These are phyloP conservation scores for Volucella zonaria DNA, from an alignment of 2,888 invertebrate species.

Conservation along the genomic window DNA sequence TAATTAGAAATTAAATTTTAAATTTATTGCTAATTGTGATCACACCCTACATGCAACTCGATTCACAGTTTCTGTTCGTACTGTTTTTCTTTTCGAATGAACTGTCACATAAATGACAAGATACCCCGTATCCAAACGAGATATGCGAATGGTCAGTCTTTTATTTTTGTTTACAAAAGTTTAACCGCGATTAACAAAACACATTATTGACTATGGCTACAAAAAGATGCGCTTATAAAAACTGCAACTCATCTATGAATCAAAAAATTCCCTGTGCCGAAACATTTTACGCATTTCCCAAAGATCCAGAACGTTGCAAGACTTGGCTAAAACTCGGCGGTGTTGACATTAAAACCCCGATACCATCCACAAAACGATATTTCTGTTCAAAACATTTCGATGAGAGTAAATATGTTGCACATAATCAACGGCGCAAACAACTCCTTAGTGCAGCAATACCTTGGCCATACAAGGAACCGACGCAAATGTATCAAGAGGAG, in stretches of 20 bases:
- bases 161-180: no score
- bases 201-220: constrained; percentile 47
- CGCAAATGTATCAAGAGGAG: background rate
- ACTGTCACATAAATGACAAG: no score
- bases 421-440: constrained; percentile 76
- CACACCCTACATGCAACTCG: no score
- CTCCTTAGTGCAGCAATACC: constrained; percentile 79
- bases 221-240: constrained; percentile 76
- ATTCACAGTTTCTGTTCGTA: no score
- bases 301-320: constrained; percentile 76
- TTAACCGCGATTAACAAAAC: background rate
- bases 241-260: constrained; percentile 75
- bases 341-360: constrained; percentile 66
- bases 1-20: no score
- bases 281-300: constrained; percentile 79
- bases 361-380: constrained; percentile 69
- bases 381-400: constrained; percentile 81
- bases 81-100: no score
- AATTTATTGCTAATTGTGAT: no score
- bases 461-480: constrained; percentile 65
- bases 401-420: constrained; percentile 75
- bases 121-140: no score
- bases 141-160: no score
- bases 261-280: constrained; percentile 11
- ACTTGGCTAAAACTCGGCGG: constrained; percentile 77